Evolutionary conservation across 1,140 invertebrate genomes (phyloP), one percentile per base, ranked within the genome.

Genomic region (Diorhabda sublineata): DNA sequence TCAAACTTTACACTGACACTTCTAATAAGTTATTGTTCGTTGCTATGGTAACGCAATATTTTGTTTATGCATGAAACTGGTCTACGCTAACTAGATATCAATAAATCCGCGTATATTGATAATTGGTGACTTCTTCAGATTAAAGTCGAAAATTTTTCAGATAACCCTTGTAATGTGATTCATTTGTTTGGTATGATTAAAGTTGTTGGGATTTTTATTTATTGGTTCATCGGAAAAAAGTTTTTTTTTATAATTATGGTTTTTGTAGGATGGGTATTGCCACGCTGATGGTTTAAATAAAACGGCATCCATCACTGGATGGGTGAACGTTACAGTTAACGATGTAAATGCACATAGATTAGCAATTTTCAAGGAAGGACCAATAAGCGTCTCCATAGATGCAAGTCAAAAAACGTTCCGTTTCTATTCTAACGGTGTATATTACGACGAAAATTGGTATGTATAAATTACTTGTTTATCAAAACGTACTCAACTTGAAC

Each of bases 361-460:
- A 76, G 95, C 96, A 3, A 84, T 98, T 44, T 88, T 91, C 65
- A 93, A 94, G 70, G 86, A 97, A 78, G 96, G 96, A 0, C 96
- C 96, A 0, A 87, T 98, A 44, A 97, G 95, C 2, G 91, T 98
- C 5, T 90, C 90, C 3, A 98, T 98, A 78, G 96, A 98, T 83
- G 96, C 96, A 11, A 91, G 92, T 2, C 92, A 91, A 45, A 91
- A 88, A 80, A 89, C 89, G 0, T 95, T 97, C 77, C 90, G 90
- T 47, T 96, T 96, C 80, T 97, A 96, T 78, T 90, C 93, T 0
- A 90, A 96, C 82, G 96, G 96, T 9, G 91, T 98, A 9, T 98
- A 95, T 81, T 96, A 93, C 78, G 95, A 98, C 66, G 86, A 90
- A 2, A 81, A 88, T 66, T 89, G 92, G 93, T 94, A 85, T 85